These are phyloP conservation scores for Ectemnius lituratus DNA, from an alignment of 2,888 invertebrate genomes.

Conservation along the genomic window DNA sequence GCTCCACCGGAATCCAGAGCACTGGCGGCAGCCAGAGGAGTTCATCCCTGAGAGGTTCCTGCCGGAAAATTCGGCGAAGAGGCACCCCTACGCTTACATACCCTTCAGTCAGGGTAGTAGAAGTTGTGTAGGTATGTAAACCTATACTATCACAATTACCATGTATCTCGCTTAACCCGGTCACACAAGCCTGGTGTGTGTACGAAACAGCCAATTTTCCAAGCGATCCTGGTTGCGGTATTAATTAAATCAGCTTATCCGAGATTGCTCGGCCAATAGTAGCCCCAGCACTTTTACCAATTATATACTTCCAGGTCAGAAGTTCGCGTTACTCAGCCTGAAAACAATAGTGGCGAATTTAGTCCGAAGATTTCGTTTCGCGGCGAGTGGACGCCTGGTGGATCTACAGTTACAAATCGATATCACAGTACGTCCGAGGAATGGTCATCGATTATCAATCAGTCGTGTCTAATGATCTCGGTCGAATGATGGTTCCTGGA, in stretches of 20 bases:
- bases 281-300: slow-evolving; percentile 16
- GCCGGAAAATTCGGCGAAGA: slow-evolving; percentile 49
- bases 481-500: not conserved
- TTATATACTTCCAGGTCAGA: slow-evolving; percentile 54
- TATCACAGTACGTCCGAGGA: not conserved
- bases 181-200: too few species aligned
- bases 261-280: slow-evolving; percentile 14
- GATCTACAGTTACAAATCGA: slow-evolving; percentile 15
- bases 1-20: slow-evolving; percentile 55
- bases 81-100: slow-evolving; percentile 56
- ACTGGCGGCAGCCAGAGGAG: slow-evolving; percentile 60
- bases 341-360: slow-evolving; percentile 59
- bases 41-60: slow-evolving; percentile 62
- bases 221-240: slow-evolving; percentile 16
- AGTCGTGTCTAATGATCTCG: not conserved
- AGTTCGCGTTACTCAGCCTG: slow-evolving; percentile 54
- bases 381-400: not conserved
- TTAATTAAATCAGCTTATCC: slow-evolving; percentile 42
- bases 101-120: slow-evolving; percentile 54
- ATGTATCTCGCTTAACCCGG: too few species aligned
- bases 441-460: slow-evolving; percentile 13
- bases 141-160: too few species aligned
- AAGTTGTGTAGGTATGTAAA: too few species aligned
- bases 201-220: not conserved
- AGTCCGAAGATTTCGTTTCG: slow-evolving; percentile 45